Conservation (phyloP, 2,113 vertebrate species). For the Hymenochirus boettgeri region DNA sequence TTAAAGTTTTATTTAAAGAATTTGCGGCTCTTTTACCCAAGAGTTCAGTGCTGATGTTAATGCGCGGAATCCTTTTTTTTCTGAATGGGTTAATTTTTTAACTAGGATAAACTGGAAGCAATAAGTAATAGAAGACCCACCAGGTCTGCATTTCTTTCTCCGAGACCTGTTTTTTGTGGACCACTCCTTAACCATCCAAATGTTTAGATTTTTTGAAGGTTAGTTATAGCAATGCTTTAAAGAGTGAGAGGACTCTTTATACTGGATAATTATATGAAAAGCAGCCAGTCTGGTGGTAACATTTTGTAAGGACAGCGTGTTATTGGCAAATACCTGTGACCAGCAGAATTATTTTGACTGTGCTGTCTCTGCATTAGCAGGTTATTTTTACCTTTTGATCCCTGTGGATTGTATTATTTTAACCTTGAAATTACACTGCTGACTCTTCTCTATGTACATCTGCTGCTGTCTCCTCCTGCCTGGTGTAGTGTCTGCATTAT, state of each 20-base stretch:
- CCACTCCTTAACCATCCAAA: too few species aligned
- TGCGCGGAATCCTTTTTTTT: too few species aligned
- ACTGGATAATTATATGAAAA: background rate
- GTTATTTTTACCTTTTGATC: conserved; percentile 44
- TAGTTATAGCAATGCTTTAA: too few species aligned
- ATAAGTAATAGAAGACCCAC: background rate
- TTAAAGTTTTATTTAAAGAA: too few species aligned
- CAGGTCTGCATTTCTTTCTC: background rate
- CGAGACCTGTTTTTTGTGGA: background rate
- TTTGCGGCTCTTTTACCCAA: too few species aligned
- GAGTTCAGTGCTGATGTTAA: too few species aligned
- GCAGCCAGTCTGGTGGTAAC: conserved; percentile 19
- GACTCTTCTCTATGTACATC: conserved; percentile 40
- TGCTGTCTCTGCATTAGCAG: conserved; percentile 29
- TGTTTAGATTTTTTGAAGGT: too few species aligned
- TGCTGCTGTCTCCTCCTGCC: conserved; percentile 28
- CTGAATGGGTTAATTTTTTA: too few species aligned
- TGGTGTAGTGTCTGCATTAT: conserved; percentile 24
- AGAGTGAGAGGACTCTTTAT: too few species aligned
- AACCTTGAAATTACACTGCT: conserved; percentile 42
- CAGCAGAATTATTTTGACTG: conserved; percentile 20
- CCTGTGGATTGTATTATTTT: conserved; percentile 40
- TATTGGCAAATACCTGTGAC: conserved; percentile 32
- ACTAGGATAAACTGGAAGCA: too few species aligned
- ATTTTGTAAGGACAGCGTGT: conserved; percentile 33